These are phyloP conservation scores for Microdon myrmicae DNA, from an alignment of 2,888 invertebrate species.

Conservation along the genomic window DNA sequence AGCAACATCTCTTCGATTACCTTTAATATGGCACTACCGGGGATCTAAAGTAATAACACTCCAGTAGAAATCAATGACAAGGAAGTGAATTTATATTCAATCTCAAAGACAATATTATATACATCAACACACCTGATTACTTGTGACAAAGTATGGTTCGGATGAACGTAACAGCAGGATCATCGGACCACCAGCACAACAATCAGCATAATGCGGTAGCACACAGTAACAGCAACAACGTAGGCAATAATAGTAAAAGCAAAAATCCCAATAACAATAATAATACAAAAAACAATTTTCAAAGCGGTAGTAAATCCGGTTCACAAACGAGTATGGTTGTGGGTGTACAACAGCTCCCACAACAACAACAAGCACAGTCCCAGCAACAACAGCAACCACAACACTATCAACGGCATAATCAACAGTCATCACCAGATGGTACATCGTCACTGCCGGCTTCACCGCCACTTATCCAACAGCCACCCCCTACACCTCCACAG, in stretches of 20 bases:
- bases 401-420: constrained; percentile 53
- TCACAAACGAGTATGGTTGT: constrained; percentile 49
- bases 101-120: no score
- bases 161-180: constrained; percentile 61
- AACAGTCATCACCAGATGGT: constrained; percentile 61
- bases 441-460: constrained; percentile 61
- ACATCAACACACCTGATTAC: no score
- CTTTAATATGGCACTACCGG: no score
- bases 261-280: constrained; percentile 24
- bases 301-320: constrained; percentile 49
- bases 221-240: constrained; percentile 14
- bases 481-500: constrained; percentile 61
- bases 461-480: constrained; percentile 63
- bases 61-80: constrained; percentile 32
- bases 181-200: constrained; percentile 55
- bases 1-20: no score
- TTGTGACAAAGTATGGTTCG: constrained; percentile 62
- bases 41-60: constrained; percentile 22
- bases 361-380: constrained; percentile 47
- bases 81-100: constrained; percentile 6
- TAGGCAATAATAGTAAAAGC: constrained; percentile 11
- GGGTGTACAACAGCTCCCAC: constrained; percentile 51
- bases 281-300: constrained; percentile 32
- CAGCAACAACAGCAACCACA: constrained; percentile 46
- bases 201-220: constrained; percentile 47